Base-by-base conservation (phyloP, 2,113 vertebrate genomes). In the Cryptotis parvus region DNA sequence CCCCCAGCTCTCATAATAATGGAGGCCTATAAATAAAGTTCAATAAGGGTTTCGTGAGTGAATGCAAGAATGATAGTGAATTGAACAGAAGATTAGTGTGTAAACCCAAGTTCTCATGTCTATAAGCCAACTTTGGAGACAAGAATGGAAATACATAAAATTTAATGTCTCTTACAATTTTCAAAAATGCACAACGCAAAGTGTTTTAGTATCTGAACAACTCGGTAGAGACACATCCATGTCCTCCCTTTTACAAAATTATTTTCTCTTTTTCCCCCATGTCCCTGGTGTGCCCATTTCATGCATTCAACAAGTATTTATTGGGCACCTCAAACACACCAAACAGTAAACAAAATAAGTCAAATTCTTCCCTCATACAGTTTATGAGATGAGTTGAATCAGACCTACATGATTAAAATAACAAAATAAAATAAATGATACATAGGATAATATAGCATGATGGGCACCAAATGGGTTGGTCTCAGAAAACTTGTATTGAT, bases 261-360 rank as follows among this genome's bases (percentile, higher is more conserved):
- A 15, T 35, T 39, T 35, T 14, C 35, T 22, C n/a, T n/a, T n/a
- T n/a, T n/a, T 70, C 29, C 37, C 29, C 52, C 37, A 29, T 9
- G 1, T 31, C 43, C 37, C 49, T 27, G 33, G 4, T 31, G 11
- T 6, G 29, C 20, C 1, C 58, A 45, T 72, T 75, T 91, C 84
- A 58, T 5, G 49, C 77, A 89, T 80, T 93, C 88, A 84, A 26
- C 81, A 75, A 70, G 69, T 61, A 45, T 61, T 68, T 52, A 58
- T 12, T 33, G 37, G 52, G 49, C 4, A 90, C 61, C 37, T 58
- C 9, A 43, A 37, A 26, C 29, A 63, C 33, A 49, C 45, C 22
- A 55, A 33, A 18, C 6, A 29, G 18, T 16, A 41, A 39, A 24
- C 7, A 31, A 26, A 24, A 20, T 1, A 7, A 4, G 1, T 39